These are phyloP conservation scores for Meloidogyne chitwoodi DNA, from an alignment of 1,140 invertebrate species.

Conservation along the genomic window DNA sequence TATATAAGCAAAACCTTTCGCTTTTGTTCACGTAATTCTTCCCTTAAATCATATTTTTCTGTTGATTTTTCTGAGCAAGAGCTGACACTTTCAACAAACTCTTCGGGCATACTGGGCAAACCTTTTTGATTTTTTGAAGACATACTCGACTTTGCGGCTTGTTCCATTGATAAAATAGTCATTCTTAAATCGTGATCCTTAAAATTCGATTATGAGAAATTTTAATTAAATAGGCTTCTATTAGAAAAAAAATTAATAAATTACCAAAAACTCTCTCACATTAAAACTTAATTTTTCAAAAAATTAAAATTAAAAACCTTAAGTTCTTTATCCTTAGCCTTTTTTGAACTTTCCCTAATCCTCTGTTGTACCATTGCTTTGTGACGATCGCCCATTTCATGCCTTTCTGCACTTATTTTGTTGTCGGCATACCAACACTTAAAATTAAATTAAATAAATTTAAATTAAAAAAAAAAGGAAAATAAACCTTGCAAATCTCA, in stretches of 20 bases:
- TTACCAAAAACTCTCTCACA: no score
- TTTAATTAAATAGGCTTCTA: background rate
- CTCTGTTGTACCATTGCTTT: conserved; percentile 85
- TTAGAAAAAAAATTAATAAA: no score
- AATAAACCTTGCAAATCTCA: conserved; percentile 81
- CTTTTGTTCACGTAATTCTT: background rate
- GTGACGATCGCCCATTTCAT: conserved; percentile 86
- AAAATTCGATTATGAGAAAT: background rate
- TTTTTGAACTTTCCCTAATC: conserved; percentile 71
- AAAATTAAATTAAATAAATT: background rate
- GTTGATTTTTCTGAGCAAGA: background rate
- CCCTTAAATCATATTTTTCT: conserved; percentile 26
- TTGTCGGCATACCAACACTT: conserved; percentile 88
- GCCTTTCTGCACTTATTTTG: conserved; percentile 89
- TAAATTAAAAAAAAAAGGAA: background rate
- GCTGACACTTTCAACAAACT: background rate
- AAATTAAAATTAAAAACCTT: conserved; percentile 15
- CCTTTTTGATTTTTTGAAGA: conserved; percentile 6
- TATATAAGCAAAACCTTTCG: background rate
- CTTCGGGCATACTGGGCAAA: background rate
- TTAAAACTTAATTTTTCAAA: no score
- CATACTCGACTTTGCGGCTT: conserved; percentile 20
- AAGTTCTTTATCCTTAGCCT: conserved; percentile 35
- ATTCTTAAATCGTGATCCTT: conserved; percentile 16
- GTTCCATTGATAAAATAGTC: conserved; percentile 36